Evolutionary conservation across 2,113 vertebrate species (phyloP).

Genomic region (Aleadryas rufinucha): DNA sequence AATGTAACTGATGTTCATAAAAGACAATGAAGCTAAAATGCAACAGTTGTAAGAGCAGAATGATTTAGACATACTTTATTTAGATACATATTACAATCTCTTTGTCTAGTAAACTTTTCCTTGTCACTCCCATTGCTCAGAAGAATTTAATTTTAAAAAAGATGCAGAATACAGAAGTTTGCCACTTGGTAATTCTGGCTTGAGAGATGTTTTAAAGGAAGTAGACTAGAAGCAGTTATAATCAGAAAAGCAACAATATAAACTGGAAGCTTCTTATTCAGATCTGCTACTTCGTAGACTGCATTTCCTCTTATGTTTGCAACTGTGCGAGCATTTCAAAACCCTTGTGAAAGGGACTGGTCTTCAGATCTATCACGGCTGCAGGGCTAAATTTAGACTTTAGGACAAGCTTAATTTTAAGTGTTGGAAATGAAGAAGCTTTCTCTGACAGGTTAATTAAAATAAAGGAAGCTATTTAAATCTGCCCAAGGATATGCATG

Average conservation of each 20-base stretch:
- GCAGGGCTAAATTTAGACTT: slow-evolving; percentile 12
- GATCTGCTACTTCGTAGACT: not conserved
- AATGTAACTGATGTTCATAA: not conserved
- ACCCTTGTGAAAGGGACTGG: not conserved
- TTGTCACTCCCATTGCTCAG: not conserved
- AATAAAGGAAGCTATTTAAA: slow-evolving; percentile 46
- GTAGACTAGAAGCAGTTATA: not conserved
- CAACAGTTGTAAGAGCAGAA: not conserved
- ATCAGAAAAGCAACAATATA: not conserved
- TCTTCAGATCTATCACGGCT: not conserved
- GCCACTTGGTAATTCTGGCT: not conserved
- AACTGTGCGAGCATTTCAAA: not conserved
- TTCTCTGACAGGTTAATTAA: slow-evolving; percentile 47
- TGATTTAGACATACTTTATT: not conserved
- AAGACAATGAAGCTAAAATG: not conserved
- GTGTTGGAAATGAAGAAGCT: slow-evolving; percentile 14
- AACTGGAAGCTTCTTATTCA: not conserved
- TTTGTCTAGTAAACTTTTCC: not conserved
- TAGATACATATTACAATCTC: not conserved
- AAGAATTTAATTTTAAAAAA: slow-evolving; percentile 10
- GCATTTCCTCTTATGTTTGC: not conserved
- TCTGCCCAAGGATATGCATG: not conserved
- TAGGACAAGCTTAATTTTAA: slow-evolving; percentile 36
- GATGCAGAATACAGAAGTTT: not conserved
- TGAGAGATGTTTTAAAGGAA: not conserved